A percentile compares a stretch with the other conserved stretches of the same genome.
phyloP scores from a whole-genome alignment of 2,797 vertebrate genomes.

The Cynopterus sphinx region DNA sequence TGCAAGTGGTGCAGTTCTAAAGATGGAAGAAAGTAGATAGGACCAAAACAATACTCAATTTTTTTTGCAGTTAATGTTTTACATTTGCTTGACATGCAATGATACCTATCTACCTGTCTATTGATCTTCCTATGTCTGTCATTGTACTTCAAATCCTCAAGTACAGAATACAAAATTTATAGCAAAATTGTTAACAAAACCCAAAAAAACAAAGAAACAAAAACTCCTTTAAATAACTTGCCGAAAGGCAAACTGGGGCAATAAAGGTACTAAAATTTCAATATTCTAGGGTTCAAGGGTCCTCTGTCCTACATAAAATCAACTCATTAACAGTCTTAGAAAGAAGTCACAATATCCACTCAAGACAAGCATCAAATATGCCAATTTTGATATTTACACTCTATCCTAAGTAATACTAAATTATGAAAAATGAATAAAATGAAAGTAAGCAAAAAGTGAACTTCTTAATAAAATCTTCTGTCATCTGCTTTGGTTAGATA shows the following conservation, averaged over 20 bases:
- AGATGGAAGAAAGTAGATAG: background rate
- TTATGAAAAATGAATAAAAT: constrained; percentile 6
- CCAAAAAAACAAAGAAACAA: background rate
- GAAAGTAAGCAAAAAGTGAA: constrained; percentile 2
- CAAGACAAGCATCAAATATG: background rate
- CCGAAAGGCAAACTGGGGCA: background rate
- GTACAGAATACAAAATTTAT: background rate
- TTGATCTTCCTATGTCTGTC: background rate
- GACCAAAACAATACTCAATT: background rate
- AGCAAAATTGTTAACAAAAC: background rate
- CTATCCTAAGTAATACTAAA: background rate
- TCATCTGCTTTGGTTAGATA: background rate
- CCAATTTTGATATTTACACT: background rate
- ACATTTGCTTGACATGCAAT: background rate
- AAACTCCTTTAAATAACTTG: background rate
- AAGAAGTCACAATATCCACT: background rate
- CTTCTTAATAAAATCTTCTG: background rate
- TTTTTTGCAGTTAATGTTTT: background rate
- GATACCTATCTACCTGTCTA: background rate
- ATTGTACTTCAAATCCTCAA: background rate
- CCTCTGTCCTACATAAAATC: background rate
- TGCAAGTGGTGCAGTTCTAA: background rate
- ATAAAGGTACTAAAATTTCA: background rate
- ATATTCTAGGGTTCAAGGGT: background rate
- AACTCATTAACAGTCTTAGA: background rate